Base-by-base conservation (phyloP, 2,113 vertebrate genomes). In the Oreochromis spilurus region DNA sequence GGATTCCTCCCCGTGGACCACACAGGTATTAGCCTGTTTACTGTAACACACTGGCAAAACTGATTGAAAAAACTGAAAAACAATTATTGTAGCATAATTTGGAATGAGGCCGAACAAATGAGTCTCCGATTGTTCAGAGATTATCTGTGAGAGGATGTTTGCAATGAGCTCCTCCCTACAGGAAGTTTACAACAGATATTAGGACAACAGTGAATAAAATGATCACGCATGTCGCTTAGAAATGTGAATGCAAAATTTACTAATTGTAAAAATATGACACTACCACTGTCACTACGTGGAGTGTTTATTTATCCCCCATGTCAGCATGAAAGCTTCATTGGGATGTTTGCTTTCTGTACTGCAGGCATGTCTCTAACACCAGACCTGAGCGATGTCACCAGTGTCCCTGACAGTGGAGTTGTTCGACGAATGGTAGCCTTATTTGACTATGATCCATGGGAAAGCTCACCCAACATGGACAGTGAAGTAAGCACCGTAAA, bases 401-500 rank as follows among this genome's bases (percentile, higher is more conserved):
- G 67, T 8, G 90, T 95, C 79, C 62, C 94, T 12, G 95, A 96
- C 9, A 93, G 95, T 5, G 91, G 93, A 62, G 65, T 92, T 10
- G 75, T 97, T 81, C 94, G 34, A 29, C 92, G 95, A 53, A 98
- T 99, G 98, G 96, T 99, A 91, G 98, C 98, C 88, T 96, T 96
- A 13, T 99, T 98, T 86, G 98, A 99, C 92, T 99, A 99, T 31
- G 97, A 98, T 58, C 98, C 98, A 2, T 97, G 94, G 95, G 97
- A 99, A 92, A 98, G 92, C 89, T 99, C 98, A 52, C 98, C 98
- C 7, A 99, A 99, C 48, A 83, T 96, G 83, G 98, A 99, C 10
- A 96, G 95, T 52, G 98, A 99, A 94, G 98, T 99, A 90, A 95
- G 34, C 53, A 2, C 14, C 3, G 10, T 11, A 9, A 34, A 57